Conservation (phyloP, 2,888 invertebrate genomes). For the Sphecodes monilicornis region DNA sequence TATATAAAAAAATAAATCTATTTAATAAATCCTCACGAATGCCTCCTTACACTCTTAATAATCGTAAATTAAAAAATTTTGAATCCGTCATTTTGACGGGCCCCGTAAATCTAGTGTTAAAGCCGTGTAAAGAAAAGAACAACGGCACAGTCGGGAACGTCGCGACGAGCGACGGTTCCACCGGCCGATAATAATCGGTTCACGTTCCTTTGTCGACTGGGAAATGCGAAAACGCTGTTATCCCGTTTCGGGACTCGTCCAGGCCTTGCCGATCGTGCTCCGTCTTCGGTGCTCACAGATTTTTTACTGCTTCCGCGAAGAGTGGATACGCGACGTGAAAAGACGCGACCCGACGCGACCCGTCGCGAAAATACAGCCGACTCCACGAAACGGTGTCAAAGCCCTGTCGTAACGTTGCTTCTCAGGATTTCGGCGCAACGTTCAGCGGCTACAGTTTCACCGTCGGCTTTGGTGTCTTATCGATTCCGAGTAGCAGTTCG, state of each 20-base stretch:
- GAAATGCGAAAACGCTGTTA: background rate
- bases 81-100: too few species aligned
- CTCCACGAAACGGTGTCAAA: constrained; percentile 34
- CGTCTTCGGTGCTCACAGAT: constrained; percentile 4
- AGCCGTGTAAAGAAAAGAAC: too few species aligned
- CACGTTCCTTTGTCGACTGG: background rate
- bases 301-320: constrained; percentile 54
- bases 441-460: background rate
- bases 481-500: constrained; percentile 15
- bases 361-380: constrained; percentile 12
- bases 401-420: constrained; percentile 1
- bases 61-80: too few species aligned
- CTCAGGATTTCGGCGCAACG: background rate
- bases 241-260: background rate
- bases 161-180: too few species aligned
- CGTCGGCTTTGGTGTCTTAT: background rate
- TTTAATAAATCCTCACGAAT: too few species aligned
- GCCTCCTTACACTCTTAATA: too few species aligned
- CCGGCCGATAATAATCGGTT: too few species aligned
- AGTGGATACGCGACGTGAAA: background rate
- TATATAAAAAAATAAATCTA: too few species aligned
- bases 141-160: background rate
- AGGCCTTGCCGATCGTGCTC: background rate
- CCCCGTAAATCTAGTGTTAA: too few species aligned
- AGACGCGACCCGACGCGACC: background rate